Evolutionary conservation across 2,113 vertebrate genomes (phyloP), one percentile per base, ranked within the genome.

Genomic region (Scophthalmus maximus): DNA sequence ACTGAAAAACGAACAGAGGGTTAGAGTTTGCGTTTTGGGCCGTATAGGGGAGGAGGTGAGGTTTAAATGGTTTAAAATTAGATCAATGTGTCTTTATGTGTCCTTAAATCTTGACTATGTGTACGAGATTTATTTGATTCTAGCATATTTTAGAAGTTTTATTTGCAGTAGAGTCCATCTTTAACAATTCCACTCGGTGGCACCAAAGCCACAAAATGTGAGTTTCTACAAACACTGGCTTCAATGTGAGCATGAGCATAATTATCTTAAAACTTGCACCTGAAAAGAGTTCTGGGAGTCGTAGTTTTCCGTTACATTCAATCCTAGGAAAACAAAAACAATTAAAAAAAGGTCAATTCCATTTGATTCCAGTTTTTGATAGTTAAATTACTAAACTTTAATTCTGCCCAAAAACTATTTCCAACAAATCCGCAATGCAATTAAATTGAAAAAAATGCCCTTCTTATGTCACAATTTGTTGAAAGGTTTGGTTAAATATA

Each of bases 281-380:
- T 99, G 96, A 85, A 96, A 97, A 68, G 91, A 92, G 85, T 95
- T 95, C 23, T 93, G 94, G 30, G 88, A 57, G 66, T 83, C 78
- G 23, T 76, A 73, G 77, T 78, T 90, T 53, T 95, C 91, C 0
- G 92, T 83, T 67, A 93, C 94, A 66, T 94, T 96, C 55, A 99
- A 88, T 42, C 97, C 97, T 98, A 79, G 25, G 0, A 75, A 62
- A 70, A 30, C 20, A 82, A 23, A 36, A n/a, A 60, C 50, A 76
- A 60, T 4, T n/a, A n/a, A 44, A 56, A 22, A n/a, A 42, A 46
- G 18, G 50, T 60, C 42, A 12, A 2, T 59, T 34, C 4, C 3
- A 18, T 68, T 47, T 2, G 11, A 55, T 44, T 30, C 1, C 0
- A 27, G 0, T 26, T n/a, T 52, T 30, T 32, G 34, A n/a, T n/a